phyloP scores from a whole-genome alignment of 2,113 vertebrate genomes.

The Erythrocercus mccallii region DNA sequence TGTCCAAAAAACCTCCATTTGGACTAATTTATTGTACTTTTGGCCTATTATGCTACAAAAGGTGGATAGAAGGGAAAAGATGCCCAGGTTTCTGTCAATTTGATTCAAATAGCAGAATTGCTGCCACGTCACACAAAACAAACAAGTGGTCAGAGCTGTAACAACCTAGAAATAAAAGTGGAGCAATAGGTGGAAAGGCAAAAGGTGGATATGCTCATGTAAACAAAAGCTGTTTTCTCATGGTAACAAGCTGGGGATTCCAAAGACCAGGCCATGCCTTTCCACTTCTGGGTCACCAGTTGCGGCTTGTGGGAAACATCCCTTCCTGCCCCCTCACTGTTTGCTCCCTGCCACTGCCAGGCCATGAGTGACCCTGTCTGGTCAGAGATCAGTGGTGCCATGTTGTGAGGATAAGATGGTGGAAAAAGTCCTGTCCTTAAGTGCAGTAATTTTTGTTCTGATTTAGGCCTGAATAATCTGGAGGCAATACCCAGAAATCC shows the following conservation, averaged over 20 bases:
- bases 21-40: background rate
- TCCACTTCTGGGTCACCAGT: background rate
- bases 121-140: background rate
- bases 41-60: background rate
- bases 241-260: background rate
- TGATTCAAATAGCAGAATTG: background rate
- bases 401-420: background rate
- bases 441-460: background rate
- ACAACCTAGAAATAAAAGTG: background rate
- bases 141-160: background rate
- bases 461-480: background rate
- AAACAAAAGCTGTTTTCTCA: background rate
- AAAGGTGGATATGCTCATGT: background rate
- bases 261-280: background rate
- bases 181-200: background rate
- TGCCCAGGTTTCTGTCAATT: background rate
- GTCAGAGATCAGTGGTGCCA: accelerated
- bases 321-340: background rate
- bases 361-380: background rate
- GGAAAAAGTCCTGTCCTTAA: background rate
- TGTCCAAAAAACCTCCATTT: accelerated
- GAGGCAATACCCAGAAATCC: background rate
- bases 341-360: background rate
- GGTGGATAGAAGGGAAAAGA: background rate
- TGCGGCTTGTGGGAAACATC: background rate